Conservation (phyloP, 2,113 vertebrate species). For the Baryphthengus martii region DNA sequence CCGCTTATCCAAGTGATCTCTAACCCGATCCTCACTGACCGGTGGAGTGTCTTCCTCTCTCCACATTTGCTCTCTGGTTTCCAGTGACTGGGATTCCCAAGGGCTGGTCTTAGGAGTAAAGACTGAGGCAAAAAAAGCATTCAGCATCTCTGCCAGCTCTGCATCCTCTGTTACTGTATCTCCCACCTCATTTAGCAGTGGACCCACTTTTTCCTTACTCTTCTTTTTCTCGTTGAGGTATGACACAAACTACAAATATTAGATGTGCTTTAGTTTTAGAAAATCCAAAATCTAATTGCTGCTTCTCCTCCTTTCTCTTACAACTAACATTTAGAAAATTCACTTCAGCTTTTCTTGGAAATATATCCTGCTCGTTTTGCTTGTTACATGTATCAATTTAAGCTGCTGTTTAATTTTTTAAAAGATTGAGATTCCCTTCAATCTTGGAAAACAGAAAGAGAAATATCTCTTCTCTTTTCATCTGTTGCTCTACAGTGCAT, state of each 20-base stretch:
- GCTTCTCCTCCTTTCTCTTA: not conserved
- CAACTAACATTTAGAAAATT: not conserved
- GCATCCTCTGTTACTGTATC: too few species aligned
- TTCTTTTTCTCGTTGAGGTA: too few species aligned
- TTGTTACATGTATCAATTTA: not conserved
- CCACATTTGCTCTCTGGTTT: too few species aligned
- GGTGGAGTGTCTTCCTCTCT: too few species aligned
- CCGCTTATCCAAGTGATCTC: too few species aligned
- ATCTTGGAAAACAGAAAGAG: not conserved
- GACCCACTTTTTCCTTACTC: too few species aligned
- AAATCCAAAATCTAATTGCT: not conserved
- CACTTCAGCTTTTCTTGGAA: not conserved
- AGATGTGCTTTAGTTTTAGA: not conserved
- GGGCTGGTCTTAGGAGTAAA: too few species aligned
- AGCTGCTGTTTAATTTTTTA: not conserved
- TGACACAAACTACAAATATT: not conserved
- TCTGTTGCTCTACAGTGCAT: not conserved
- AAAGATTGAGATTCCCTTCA: not conserved
- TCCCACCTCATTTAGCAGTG: too few species aligned
- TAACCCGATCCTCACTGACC: too few species aligned
- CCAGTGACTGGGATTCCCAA: too few species aligned
- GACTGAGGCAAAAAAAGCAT: too few species aligned
- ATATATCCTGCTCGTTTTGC: not conserved
- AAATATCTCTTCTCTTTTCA: not conserved
- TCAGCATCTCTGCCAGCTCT: too few species aligned